Base-by-base conservation (phyloP, 2,888 invertebrate species). In the Chaetogeoica ovagalla region DNA sequence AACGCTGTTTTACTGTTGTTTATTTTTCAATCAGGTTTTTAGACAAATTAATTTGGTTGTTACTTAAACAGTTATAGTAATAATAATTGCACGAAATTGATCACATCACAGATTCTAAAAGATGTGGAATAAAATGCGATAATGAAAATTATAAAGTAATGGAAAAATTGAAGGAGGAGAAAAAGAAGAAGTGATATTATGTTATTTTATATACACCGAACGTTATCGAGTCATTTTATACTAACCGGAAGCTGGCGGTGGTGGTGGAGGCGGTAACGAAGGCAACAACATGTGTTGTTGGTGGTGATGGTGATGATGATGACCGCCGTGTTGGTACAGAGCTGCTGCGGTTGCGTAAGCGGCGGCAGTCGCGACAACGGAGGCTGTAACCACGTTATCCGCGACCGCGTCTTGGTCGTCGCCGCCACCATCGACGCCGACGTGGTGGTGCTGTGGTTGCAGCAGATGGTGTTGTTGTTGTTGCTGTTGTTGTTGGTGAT, bases 201-300 rank as follows among this genome's bases (percentile, higher is more conserved):
- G 30, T 30, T 30, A 30, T 30, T 30, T 30, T 30, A 30, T 30
- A 30, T 30, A 30, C 30, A 30, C 30, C 30, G 30, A 4, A 30
- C 30, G 30, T 30, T 30, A 15, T 17, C 52, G 52, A 13, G n/a
- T 57, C 21, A 15, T 21, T 48, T 21, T 19, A 39, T 65, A 74
- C 74, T 74, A 19, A 74, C 74, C 74, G 5, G 74, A n/a, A 0
- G 63, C 55, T 17, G 65, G 81, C 87, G 87, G 84, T 87, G 91
- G 91, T 87, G 91, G 91, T 76, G 91, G 91, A 84, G 90, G 91
- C 11, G 65, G 30, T 8, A 63, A n/a, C 13, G 57, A 13, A 2
- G 62, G 62, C 8, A 52, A 19, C 15, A 73, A 21, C 62, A 63
- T 73, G 52, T 73, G 73, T 19, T 74, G 74, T 1, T 74, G 76